Evolutionary conservation across 2,797 vertebrate genomes (phyloP), one percentile per base, ranked within the genome.

Genomic region (Falco columbarius): DNA sequence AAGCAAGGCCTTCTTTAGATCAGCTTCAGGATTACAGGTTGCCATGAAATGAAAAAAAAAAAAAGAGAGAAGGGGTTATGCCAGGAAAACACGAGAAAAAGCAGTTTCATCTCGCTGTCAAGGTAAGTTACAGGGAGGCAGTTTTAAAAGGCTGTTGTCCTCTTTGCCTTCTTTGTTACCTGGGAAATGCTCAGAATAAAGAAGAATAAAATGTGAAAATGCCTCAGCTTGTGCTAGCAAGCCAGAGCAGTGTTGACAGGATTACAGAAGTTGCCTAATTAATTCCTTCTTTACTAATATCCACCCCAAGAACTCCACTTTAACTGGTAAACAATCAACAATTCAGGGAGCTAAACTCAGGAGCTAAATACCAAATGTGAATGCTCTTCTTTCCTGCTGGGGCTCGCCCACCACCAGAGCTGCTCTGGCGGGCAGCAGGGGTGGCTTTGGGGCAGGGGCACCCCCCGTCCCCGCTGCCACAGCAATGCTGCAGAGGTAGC

Each of bases 221-320:
- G 87, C 36, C 83, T 89, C 74, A 49, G 93, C 94, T 95, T 95
- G 80, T 86, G 81, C 66, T 86, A 96, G 95, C 86, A 96, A 95
- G 81, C 87, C 89, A 80, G 84, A 93, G 92, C 63, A 76, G 86
- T 72, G 86, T 88, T 96, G 96, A 95, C 95, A 95, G 91, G 77
- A 84, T 90, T 96, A 94, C 91, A 95, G 89, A 95, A 96, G 86
- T 94, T 93, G 81, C 93, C 75, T 97, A 95, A 97, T 96, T 95
- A 92, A 90, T 96, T 96, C 94, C 91, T 93, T 91, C 95, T 96
- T 93, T 95, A 81, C 67, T 93, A 88, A 95, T 95, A 97, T 93
- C 68, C 81, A 93, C 75, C 86, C 90, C 40, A 71, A 90, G 79
- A 91, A 58, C 79, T 92, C 30, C 24, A 26, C 74, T 92, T 74